Evolutionary conservation across 1,140 invertebrate species (phyloP).

Genomic region (Cecropterus lyciades): DNA sequence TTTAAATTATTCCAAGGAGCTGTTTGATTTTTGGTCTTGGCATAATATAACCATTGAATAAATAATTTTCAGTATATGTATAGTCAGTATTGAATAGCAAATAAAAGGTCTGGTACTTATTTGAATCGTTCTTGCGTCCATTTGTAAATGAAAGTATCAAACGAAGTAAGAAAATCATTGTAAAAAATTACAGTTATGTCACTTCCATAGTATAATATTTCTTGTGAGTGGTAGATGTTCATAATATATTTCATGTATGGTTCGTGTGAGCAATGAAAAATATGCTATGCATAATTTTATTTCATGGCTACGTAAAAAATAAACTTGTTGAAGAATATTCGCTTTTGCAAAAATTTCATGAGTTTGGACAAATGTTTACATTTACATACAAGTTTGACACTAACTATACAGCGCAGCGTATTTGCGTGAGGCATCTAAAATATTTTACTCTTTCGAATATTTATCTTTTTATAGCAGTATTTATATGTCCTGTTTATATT

Average conservation of each 20-base stretch:
- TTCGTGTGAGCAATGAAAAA: no score
- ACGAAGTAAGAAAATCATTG: not conserved
- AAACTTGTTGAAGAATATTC: no score
- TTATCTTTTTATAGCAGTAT: conserved; percentile 2
- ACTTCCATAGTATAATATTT: not conserved
- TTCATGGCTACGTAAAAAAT: no score
- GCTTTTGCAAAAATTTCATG: no score
- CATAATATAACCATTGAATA: no score
- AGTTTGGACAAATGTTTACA: no score
- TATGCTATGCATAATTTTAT: no score
- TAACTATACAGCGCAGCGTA: not conserved
- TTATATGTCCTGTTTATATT: not conserved
- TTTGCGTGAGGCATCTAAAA: not conserved
- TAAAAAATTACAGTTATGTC: not conserved
- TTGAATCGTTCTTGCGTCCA: not conserved
- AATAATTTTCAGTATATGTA: no score
- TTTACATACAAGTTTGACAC: no score
- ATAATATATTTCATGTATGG: not conserved
- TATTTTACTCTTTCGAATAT: not conserved
- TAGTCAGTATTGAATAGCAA: no score
- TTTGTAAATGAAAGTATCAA: not conserved
- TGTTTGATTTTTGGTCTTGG: no score
- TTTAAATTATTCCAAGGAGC: no score
- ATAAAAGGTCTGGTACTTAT: not conserved
- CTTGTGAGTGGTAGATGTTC: not conserved